phyloP scores from a whole-genome alignment of 2,888 invertebrate genomes.

The Melolontha melolontha region DNA sequence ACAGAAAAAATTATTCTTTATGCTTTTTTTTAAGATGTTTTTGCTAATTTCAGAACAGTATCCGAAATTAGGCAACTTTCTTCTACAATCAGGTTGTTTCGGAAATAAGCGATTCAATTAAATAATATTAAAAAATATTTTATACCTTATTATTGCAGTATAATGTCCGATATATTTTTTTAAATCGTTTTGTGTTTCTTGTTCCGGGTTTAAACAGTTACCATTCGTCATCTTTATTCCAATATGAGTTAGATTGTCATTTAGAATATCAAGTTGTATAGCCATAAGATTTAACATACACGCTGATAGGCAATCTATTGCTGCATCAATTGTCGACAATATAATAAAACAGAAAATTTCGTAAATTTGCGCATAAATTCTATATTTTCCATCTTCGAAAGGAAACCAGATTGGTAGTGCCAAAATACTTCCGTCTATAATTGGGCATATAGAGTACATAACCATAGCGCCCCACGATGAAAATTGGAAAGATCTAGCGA shows the following conservation, averaged over 20 bases:
- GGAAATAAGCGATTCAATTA: too few relatives aligned
- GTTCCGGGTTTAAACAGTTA: background rate
- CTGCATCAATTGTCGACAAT: background rate
- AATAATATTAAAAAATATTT: too few relatives aligned
- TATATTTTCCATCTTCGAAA: background rate
- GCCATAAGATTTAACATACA: constrained; percentile 2
- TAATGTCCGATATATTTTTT: background rate
- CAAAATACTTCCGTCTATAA: constrained; percentile 12
- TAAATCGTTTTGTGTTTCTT: background rate
- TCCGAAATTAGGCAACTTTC: too few relatives aligned
- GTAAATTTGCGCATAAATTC: background rate
- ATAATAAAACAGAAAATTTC: background rate
- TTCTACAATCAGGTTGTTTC: too few relatives aligned
- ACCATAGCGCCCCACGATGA: background rate
- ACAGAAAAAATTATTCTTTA: too few relatives aligned
- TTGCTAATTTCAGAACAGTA: too few relatives aligned
- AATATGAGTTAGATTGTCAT: constrained; percentile 6
- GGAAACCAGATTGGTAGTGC: constrained; percentile 18
- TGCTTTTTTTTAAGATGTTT: too few relatives aligned
- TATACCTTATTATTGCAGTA: too few relatives aligned
- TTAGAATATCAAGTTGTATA: constrained; percentile 12
- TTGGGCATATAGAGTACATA: background rate
- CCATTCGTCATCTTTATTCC: background rate
- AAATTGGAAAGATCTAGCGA: background rate
- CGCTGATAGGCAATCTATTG: background rate